Base-by-base conservation (phyloP, 2,888 invertebrate species). In the Alviniconcha strummeri region DNA sequence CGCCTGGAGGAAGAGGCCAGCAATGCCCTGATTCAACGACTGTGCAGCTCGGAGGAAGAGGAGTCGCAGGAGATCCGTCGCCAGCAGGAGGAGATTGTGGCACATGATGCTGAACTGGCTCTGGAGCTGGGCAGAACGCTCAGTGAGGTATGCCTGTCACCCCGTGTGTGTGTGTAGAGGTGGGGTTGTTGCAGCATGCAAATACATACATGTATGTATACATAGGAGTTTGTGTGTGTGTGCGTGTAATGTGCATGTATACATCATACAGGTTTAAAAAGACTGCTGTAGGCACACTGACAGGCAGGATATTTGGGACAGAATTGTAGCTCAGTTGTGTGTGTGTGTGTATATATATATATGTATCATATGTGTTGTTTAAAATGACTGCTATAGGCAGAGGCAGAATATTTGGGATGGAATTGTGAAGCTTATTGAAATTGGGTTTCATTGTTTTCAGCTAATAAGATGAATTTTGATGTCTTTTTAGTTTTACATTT, bases 1-100 rank as follows among this genome's bases (percentile, higher is more conserved):
- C 94, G 94, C 85, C 94, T 92, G 15, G 95, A 95, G 88, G 94
- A 94, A 84, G 94, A 94, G 88, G 95, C 95, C 4, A 95, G 95
- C 89, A 94, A 94, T 85, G 94, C 94, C 17, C 91, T 95, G 56
- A 95, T 96, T 84, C 90, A 91, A 13, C 92, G 94, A 82, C 91
- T 95, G 17, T 94, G 94, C 84, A 94, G 87, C 76, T 90, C 91
- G 75, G 90, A 91, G 81, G 85, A 88, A 52, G 57, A 84, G 56
- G 80, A 88, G 81, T 56, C 67, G 72, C 57, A 83, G 60, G 71
- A 83, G 75, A 11, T 78, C 36, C 67, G 84, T 11, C 80, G 75
- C 64, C 74, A 82, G 55, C 80, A 78, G 76, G 84, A 87, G 79
- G 81, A 86, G 80, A 57, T 85, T 84, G 81, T 56, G 8, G 56